These are phyloP conservation scores for Idaea straminata DNA, from an alignment of 2,888 invertebrate genomes.

Conservation along the genomic window DNA sequence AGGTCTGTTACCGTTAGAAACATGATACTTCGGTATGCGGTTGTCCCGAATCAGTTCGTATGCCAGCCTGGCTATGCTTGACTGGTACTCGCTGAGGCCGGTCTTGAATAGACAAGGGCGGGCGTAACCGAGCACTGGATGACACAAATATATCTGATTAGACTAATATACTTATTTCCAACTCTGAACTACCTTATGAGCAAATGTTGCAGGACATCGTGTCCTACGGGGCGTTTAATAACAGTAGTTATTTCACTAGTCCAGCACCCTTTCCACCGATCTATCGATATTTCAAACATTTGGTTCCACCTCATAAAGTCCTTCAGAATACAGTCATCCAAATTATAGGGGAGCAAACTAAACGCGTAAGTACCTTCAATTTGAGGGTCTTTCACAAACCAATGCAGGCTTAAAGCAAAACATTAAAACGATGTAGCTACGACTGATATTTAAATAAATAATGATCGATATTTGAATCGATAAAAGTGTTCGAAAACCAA, in stretches of 20 bases:
- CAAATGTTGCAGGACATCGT: neutral
- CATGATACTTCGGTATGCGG: constrained; percentile 55
- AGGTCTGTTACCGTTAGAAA: constrained; percentile 61
- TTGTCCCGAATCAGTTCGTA: constrained; percentile 66
- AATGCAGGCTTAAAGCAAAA: too few species aligned
- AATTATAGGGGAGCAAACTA: too few species aligned
- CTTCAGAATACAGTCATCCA: too few species aligned
- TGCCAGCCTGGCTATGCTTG: constrained; percentile 60
- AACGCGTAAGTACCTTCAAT: too few species aligned
- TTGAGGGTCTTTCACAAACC: too few species aligned
- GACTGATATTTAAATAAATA: neutral
- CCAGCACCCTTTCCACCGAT: neutral
- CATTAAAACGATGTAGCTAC: too few species aligned
- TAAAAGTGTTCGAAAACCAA: neutral
- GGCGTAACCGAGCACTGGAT: constrained; percentile 59
- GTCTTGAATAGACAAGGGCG: constrained; percentile 59
- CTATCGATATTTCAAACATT: too few species aligned
- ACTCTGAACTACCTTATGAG: too few species aligned
- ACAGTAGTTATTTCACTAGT: neutral
- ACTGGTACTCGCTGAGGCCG: constrained; percentile 63
- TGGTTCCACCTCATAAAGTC: too few species aligned
- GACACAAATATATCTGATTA: constrained; percentile 9
- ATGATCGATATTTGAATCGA: neutral
- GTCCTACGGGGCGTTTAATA: neutral
- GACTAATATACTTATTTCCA: neutral